Percentiles rank a stretch among this genome's conserved stretches.
phyloP scores from a whole-genome alignment of 1,140 invertebrate species.

The Cydia pomonella region DNA sequence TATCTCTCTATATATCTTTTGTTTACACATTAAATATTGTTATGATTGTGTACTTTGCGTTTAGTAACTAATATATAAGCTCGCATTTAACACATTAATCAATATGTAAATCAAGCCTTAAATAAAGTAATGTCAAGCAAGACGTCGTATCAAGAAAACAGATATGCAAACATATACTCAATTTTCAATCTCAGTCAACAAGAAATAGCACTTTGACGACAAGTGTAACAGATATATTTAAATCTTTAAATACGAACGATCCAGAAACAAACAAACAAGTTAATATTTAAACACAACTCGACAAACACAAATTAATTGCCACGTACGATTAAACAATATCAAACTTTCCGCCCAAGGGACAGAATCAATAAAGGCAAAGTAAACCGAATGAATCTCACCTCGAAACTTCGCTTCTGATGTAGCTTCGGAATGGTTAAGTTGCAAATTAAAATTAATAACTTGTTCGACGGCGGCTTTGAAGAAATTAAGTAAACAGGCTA shows the following conservation, averaged over 20 bases:
- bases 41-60: too few relatives aligned
- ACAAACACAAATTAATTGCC: constrained; percentile 26
- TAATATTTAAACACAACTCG: constrained; percentile 12
- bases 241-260: not conserved
- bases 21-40: too few relatives aligned
- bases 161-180: too few relatives aligned
- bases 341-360: constrained; percentile 25
- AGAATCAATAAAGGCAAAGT: constrained; percentile 26
- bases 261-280: not conserved
- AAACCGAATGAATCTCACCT: constrained; percentile 24
- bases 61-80: too few relatives aligned
- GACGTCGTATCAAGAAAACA: too few relatives aligned
- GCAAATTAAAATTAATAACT: constrained; percentile 33
- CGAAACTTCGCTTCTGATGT: constrained; percentile 6
- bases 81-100: too few relatives aligned
- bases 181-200: too few relatives aligned
- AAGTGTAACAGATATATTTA: not conserved
- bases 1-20: too few relatives aligned
- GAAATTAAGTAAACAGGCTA: constrained; percentile 16
- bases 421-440: constrained; percentile 22
- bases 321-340: constrained; percentile 33
- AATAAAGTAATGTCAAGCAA: too few relatives aligned
- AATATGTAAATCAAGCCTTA: too few relatives aligned
- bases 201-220: not conserved
- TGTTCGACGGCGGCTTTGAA: constrained; percentile 10